Base-by-base conservation (phyloP, 2,888 invertebrate species). In the Seira musarum region DNA sequence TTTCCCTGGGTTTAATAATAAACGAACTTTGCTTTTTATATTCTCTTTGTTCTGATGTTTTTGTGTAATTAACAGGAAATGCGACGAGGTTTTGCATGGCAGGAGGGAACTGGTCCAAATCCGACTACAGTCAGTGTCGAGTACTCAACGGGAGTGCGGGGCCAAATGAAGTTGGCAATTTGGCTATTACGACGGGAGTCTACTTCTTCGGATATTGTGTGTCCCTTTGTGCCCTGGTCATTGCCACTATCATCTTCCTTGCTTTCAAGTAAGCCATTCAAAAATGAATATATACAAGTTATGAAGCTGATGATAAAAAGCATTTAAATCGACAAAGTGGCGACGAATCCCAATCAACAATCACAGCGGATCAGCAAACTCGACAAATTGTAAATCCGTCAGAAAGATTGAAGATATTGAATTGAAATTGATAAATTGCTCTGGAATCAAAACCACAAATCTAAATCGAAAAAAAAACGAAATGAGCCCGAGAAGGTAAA, bases 161-260 rank as follows among this genome's bases (percentile, higher is more conserved):
- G 84, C 89, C 89, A 53, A 81, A 84, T 61, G 85, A 82, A 61
- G 81, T 76, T 2, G 81, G 83, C 69, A 90, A 90, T 84, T 90
- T 91, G 64, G 94, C 94, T 88, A 91, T 94, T 85, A 92, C 93
- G 80, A 81, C 81, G 5, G 81, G 81, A 22, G 88, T 89, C 69
- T 96, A 96, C 90, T 93, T 94, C 88, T 91, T 93, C 84, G 96
- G 96, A 40, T 96, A 96, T 90, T 92, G 93, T 76, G 90, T 96
- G 85, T 96, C 96, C 86, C 91, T 96, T 71, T 92, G 95, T 68
- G 94, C 94, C 13, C 92, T 96, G 75, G 91, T 93, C 65, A 90
- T 96, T 78, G 96, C 96, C 25, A 93, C 96, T 86, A 92, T 93
- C 89, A 95, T 97, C 86, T 96, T 96, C 90, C 90, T 95, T 82